A percentile compares a stretch with the other conserved stretches of the same genome.
Evolutionary conservation across 1,140 invertebrate species (phyloP).

Genomic region (Sycophila sp.): DNA sequence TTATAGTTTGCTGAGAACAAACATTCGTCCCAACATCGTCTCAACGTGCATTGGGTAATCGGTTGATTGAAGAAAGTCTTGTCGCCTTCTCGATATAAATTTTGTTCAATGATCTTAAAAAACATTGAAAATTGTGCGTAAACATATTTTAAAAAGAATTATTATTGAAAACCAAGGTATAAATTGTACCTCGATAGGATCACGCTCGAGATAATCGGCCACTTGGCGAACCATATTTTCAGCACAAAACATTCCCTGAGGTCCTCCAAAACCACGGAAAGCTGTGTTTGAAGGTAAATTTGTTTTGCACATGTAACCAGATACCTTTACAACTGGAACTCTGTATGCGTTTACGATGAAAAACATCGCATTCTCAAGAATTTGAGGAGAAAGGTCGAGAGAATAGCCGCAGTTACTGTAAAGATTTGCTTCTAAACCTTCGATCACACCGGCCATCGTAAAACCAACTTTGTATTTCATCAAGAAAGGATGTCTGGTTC

Average conservation of each 20-base stretch:
- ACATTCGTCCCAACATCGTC: slow-evolving; percentile 87
- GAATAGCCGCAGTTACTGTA: slow-evolving; percentile 88
- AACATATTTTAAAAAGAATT: slow-evolving; percentile 10
- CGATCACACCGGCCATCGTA: slow-evolving; percentile 77
- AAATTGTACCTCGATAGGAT: slow-evolving; percentile 64
- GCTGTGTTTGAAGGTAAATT: slow-evolving; percentile 91
- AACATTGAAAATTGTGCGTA: neutral
- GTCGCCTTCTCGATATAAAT: slow-evolving; percentile 86
- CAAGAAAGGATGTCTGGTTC: slow-evolving; percentile 88
- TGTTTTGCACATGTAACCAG: slow-evolving; percentile 81
- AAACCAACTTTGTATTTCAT: slow-evolving; percentile 89
- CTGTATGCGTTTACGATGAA: slow-evolving; percentile 84
- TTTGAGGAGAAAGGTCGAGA: slow-evolving; percentile 82
- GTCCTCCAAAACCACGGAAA: slow-evolving; percentile 91
- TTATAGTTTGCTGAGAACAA: slow-evolving; percentile 74
- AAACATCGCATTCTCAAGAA: slow-evolving; percentile 81
- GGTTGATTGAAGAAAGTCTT: slow-evolving; percentile 82
- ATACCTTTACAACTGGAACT: slow-evolving; percentile 75
- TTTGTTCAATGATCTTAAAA: slow-evolving; percentile 73
- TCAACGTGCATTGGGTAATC: slow-evolving; percentile 79
- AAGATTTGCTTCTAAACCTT: slow-evolving; percentile 77
- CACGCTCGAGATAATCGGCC: slow-evolving; percentile 75
- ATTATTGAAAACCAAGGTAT: too few species aligned
- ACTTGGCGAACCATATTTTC: slow-evolving; percentile 84
- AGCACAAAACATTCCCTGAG: slow-evolving; percentile 87